These are phyloP conservation scores for Oreochromis tanganicae DNA, from an alignment of 2,113 vertebrate species.

Conservation along the genomic window DNA sequence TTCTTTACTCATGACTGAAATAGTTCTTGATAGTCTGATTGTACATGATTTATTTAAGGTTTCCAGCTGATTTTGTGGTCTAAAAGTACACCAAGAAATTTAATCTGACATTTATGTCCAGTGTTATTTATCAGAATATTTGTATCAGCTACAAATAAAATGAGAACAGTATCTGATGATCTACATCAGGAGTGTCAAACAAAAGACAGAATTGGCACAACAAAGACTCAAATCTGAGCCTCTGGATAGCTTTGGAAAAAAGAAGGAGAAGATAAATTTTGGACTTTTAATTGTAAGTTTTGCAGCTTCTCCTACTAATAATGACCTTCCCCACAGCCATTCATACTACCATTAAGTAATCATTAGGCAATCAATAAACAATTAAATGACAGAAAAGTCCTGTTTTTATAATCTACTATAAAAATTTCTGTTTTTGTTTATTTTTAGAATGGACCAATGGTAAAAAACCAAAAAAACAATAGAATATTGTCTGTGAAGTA, in stretches of 20 bases:
- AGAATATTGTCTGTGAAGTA: too few relatives aligned
- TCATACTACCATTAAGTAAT: neutral
- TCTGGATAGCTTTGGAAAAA: neutral
- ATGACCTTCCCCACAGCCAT: neutral
- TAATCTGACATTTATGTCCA: neutral
- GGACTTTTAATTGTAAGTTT: neutral
- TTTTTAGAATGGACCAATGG: neutral
- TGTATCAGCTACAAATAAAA: too few relatives aligned
- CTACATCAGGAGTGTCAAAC: neutral
- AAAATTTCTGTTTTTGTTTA: neutral
- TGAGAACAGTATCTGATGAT: neutral
- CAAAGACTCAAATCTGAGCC: neutral
- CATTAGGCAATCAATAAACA: neutral
- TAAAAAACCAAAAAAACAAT: neutral
- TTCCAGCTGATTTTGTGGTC: neutral
- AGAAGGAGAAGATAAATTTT: neutral
- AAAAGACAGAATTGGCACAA: neutral
- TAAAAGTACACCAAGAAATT: neutral
- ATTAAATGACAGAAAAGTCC: neutral
- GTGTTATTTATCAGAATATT: neutral
- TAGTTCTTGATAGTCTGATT: neutral
- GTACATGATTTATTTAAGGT: neutral
- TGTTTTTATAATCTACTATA: neutral
- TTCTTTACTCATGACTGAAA: neutral
- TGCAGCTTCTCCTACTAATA: neutral